Conservation (phyloP, 2,113 vertebrate genomes). For the Microcebus tavaratra region DNA sequence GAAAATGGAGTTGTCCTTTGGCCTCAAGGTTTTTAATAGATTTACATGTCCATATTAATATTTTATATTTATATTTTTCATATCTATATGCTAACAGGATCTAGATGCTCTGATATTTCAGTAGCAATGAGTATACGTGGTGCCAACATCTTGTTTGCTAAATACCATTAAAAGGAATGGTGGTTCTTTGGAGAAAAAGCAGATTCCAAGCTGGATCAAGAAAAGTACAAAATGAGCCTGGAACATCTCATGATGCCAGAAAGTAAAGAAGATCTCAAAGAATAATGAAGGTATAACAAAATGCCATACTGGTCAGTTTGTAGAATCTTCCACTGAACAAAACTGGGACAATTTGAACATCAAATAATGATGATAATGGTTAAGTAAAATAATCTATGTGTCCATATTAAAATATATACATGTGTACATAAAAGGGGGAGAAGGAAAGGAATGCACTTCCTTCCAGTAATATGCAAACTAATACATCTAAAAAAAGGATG, state of each 20-base stretch:
- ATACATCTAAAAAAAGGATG: not conserved
- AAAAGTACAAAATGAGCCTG: not conserved
- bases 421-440: not conserved
- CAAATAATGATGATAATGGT: not conserved
- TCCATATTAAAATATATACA: not conserved
- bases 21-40: not conserved
- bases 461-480: not conserved
- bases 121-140: not conserved
- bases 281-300: not conserved
- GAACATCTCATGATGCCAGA: not conserved
- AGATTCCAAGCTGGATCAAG: not conserved
- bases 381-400: not conserved
- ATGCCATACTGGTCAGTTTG: not conserved
- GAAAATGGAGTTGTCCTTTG: not conserved
- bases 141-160: not conserved
- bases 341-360: not conserved
- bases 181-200: not conserved
- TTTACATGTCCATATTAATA: not conserved
- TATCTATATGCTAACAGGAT: too few relatives aligned
- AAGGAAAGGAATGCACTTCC: not conserved
- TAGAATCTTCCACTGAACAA: not conserved
- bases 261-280: not conserved
- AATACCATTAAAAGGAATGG: not conserved
- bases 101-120: not conserved
- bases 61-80: not conserved